Conservation (phyloP, 2,797 vertebrate species). For the Premnoplex brunnescens region DNA sequence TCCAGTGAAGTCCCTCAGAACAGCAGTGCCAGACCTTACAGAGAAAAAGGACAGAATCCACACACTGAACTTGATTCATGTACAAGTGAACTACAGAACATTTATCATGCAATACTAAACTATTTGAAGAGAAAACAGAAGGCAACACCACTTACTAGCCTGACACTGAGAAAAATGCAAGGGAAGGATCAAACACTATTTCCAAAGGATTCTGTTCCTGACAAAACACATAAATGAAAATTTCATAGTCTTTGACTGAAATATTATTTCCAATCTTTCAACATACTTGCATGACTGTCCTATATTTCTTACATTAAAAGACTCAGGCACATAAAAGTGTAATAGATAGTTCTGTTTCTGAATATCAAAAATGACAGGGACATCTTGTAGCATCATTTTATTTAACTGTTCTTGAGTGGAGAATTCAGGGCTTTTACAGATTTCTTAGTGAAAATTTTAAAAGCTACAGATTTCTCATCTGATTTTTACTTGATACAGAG, state of each 20-base stretch:
- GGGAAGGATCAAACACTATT: background rate
- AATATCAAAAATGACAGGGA: background rate
- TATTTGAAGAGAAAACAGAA: background rate
- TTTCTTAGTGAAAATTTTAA: background rate
- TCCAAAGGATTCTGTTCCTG: background rate
- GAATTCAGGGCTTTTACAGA: background rate
- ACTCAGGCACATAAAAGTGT: background rate
- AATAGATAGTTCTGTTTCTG: background rate
- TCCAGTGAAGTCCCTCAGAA: background rate
- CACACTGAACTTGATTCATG: background rate
- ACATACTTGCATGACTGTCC: background rate
- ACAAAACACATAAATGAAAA: background rate
- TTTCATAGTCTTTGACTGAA: background rate
- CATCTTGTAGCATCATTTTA: background rate
- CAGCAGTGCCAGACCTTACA: background rate
- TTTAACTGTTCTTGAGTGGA: background rate
- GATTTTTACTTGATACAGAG: background rate
- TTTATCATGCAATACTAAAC: background rate
- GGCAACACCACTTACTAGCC: background rate
- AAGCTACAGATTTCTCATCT: background rate
- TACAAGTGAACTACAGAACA: background rate
- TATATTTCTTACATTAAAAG: background rate
- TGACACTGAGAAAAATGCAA: background rate
- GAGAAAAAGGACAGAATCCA: background rate
- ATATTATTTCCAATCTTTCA: slow-evolving; percentile 10